Conservation (phyloP, 2,797 vertebrate species). For the Cheirogaleus major region DNA sequence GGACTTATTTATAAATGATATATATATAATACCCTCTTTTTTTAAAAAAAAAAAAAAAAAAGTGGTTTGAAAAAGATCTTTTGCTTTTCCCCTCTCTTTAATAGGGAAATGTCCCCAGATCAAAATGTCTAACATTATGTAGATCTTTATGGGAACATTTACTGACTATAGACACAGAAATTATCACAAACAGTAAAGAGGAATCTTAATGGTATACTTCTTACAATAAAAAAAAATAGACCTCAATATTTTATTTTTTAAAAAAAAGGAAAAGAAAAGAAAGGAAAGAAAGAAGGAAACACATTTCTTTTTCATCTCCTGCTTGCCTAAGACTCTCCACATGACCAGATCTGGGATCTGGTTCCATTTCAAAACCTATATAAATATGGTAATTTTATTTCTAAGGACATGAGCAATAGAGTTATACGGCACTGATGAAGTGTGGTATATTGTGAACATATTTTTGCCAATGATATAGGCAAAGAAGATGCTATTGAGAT, state of each 20-base stretch:
- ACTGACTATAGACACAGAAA: not conserved
- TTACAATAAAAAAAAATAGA: conserved; percentile 25
- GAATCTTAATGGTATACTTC: not conserved
- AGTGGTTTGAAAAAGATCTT: not conserved
- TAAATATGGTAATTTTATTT: conserved; percentile 37
- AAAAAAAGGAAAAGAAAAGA: not conserved
- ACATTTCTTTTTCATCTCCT: conserved; percentile 11
- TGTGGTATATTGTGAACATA: not conserved
- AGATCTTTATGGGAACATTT: conserved; percentile 25
- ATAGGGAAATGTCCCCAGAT: conserved; percentile 15
- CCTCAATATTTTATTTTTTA: not conserved
- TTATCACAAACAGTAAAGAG: not conserved
- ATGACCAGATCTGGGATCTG: not conserved
- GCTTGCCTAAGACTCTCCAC: conserved; percentile 17
- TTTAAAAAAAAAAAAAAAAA: not conserved
- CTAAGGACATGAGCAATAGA: not conserved
- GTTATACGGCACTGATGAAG: not conserved
- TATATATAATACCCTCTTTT: not conserved
- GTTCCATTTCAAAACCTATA: conserved; percentile 27
- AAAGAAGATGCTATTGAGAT: not conserved
- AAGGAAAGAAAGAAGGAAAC: not conserved
- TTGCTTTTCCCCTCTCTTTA: conserved; percentile 37
- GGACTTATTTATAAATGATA: conserved; percentile 52
- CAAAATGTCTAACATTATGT: not conserved
- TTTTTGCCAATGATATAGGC: conserved; percentile 21